These are phyloP conservation scores for Melieria crassipennis DNA, from an alignment of 2,888 invertebrate species.

Conservation along the genomic window DNA sequence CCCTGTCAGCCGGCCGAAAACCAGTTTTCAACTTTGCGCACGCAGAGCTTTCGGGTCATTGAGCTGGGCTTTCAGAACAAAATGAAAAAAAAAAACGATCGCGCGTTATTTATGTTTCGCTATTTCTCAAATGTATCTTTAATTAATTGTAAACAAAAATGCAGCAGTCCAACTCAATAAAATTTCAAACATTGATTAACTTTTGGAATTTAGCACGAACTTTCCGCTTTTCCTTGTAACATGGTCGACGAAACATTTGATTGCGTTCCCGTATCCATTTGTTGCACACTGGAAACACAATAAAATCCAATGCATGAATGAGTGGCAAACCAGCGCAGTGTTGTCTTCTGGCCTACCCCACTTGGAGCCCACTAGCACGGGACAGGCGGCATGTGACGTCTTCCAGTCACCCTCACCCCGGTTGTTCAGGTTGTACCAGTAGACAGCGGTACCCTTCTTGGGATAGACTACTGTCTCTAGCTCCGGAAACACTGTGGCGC, in stretches of 20 bases:
- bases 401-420: conserved; percentile 46
- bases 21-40: too few species aligned
- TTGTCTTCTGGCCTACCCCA: conserved; percentile 52
- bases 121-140: background rate
- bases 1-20: too few species aligned
- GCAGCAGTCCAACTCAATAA: background rate
- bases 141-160: background rate
- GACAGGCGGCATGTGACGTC: conserved; percentile 59
- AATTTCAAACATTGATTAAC: too few species aligned
- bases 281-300: conserved; percentile 72
- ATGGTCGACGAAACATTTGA: conserved; percentile 72
- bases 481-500: conserved; percentile 95
- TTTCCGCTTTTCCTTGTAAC: too few species aligned
- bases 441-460: conserved; percentile 71
- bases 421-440: conserved; percentile 58
- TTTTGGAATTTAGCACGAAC: too few species aligned
- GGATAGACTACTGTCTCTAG: conserved; percentile 87
- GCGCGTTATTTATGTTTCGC: background rate
- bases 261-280: conserved; percentile 89
- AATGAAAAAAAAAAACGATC: background rate
- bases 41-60: conserved; percentile 26
- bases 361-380: conserved; percentile 60
- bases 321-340: too few species aligned
- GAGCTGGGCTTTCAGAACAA: background rate
- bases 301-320: too few species aligned